Evolutionary conservation across 2,113 vertebrate species (phyloP), one percentile per base, ranked within the genome.

Genomic region (Microtus oregoni): DNA sequence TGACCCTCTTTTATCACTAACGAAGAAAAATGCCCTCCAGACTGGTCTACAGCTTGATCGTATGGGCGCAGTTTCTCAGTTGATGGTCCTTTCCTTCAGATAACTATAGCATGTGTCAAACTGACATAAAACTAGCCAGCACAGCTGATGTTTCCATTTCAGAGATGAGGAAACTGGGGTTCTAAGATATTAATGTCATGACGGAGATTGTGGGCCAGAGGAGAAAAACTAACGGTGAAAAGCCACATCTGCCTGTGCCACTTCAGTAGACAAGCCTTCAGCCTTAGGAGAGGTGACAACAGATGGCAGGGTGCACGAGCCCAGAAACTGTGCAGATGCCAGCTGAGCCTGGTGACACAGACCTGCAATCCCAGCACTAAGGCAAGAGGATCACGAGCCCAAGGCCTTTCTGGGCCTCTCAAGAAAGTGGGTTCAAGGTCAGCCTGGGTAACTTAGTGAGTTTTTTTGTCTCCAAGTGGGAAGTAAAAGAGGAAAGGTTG

Each of bases 101-200:
- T 41, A n/a, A 83, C 79, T 38, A 26, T 28, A 41, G 55, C 52
- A 19, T n/a, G 52, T n/a, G 35, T 81, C 78, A 81, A 58, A 20
- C 55, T 41, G n/a, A 61, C 7, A 38, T 50, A 61, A 83, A 41
- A n/a, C 55, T 28, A 83, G 55, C 79, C 55, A 83, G 55, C 55
- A 61, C 79, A 41, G 79, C 35, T 14, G 15, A 24, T 17, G 38
- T 44, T 75, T 94, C n/a, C 79, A 88, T 90, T 85, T 95, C 76
- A 50, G 61, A 82, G 50, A 91, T 11, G 55, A 87, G 58, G 9
- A 94, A 92, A 83, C 26, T 87, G 41, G 85, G 79, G n/a, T 32
- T 82, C 68, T 63, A 83, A 55, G 73, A 58, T 81, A 50, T 8
- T 68, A 70, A 38, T 9, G 10, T 55, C 26, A 13, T 17, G 38